A percentile compares a stretch with the other conserved stretches of the same genome.
Evolutionary conservation across 2,797 vertebrate genomes (phyloP).

Genomic region (Vultur gryphus): DNA sequence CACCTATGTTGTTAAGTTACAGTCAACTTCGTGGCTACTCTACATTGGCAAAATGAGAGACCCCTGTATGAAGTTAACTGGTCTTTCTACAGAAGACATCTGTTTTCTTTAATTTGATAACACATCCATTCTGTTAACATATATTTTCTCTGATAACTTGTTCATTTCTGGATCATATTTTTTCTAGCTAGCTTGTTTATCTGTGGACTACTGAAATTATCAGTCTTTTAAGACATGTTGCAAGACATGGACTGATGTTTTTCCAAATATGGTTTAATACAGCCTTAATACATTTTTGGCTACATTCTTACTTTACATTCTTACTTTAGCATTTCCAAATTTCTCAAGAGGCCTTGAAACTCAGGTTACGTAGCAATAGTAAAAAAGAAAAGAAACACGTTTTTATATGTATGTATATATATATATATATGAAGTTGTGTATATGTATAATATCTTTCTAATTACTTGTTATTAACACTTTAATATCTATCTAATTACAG

Average conservation of each 20-base stretch:
- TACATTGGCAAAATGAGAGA: background rate
- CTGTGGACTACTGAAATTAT: background rate
- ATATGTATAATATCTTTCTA: background rate
- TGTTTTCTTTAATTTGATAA: background rate
- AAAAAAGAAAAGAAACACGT: background rate
- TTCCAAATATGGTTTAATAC: background rate
- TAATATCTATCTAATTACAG: background rate
- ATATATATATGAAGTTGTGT: background rate
- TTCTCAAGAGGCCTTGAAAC: background rate
- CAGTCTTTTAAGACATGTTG: background rate
- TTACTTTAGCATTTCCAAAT: background rate
- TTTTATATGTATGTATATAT: background rate
- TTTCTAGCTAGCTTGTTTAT: background rate
- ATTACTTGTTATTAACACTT: background rate
- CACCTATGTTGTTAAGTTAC: background rate
- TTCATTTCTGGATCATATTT: background rate
- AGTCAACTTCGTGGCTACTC: fast-evolving
- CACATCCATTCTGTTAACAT: background rate
- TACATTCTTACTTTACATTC: background rate
- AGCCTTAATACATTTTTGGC: background rate
- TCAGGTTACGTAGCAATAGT: background rate
- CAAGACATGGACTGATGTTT: background rate
- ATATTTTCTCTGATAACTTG: background rate
- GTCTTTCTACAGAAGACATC: background rate
- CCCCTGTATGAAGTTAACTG: background rate